These are phyloP conservation scores for Ovibos moschatus DNA, from an alignment of 2,113 vertebrate species.

Conservation along the genomic window DNA sequence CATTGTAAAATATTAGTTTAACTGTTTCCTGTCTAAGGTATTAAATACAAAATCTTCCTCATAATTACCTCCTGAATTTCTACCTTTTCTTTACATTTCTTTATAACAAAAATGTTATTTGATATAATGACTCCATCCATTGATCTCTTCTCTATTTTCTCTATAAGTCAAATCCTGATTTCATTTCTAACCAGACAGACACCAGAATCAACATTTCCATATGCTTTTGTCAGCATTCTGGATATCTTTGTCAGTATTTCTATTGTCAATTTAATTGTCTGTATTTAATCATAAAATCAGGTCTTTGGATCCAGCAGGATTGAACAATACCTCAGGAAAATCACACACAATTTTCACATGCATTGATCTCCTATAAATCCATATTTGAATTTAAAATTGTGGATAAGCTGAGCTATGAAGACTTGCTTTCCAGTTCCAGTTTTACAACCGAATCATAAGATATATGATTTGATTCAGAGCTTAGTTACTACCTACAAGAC, in stretches of 20 bases:
- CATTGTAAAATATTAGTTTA: neutral
- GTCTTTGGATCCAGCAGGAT: neutral
- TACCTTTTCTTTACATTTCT: neutral
- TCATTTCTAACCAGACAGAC: neutral
- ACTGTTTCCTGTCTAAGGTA: neutral
- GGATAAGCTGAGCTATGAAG: neutral
- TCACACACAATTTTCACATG: neutral
- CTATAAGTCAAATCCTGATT: neutral
- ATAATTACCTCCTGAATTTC: neutral
- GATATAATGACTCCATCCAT: neutral
- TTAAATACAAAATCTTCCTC: neutral
- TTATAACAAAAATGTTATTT: neutral
- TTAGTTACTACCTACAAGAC: neutral
- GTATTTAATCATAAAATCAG: neutral
- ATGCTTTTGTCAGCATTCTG: neutral
- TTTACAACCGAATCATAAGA: neutral
- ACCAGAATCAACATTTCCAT: neutral
- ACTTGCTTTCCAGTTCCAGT: neutral
- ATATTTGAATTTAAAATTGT: neutral
- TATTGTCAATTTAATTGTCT: neutral
- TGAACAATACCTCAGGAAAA: neutral
- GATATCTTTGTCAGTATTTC: neutral
- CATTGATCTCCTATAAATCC: neutral
- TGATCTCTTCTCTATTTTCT: neutral
- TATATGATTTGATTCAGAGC: neutral